phyloP scores from a whole-genome alignment of 2,888 invertebrate genomes.

The Eurytoma adleriae region DNA sequence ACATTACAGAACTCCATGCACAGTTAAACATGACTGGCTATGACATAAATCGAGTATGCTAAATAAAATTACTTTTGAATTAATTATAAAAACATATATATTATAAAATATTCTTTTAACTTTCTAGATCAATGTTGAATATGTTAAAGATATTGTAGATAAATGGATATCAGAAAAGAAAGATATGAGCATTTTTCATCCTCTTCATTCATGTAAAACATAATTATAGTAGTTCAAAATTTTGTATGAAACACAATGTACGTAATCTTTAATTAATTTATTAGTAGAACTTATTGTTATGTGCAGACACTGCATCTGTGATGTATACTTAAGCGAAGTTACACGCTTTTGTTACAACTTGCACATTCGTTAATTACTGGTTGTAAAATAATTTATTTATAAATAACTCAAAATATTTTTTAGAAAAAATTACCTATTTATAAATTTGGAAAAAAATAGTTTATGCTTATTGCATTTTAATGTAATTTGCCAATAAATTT shows the following conservation, averaged over 20 bases:
- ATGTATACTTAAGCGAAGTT: conserved; percentile 34
- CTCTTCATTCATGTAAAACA: conserved; percentile 59
- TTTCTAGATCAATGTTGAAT: conserved; percentile 61
- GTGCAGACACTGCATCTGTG: neutral
- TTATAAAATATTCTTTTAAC: conserved; percentile 6
- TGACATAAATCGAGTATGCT: conserved; percentile 36
- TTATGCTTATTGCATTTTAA: too few relatives aligned
- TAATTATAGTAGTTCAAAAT: conserved; percentile 62
- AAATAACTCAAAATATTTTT: too few relatives aligned
- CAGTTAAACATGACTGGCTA: conserved; percentile 19
- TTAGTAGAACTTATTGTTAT: neutral
- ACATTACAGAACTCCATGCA: conserved; percentile 45
- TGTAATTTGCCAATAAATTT: too few relatives aligned
- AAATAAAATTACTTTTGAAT: neutral
- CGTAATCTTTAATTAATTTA: neutral
- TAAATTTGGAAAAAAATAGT: too few relatives aligned
- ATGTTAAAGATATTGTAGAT: conserved; percentile 60
- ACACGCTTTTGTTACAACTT: conserved; percentile 16
- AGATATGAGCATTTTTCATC: conserved; percentile 64
- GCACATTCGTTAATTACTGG: neutral
- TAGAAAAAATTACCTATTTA: too few relatives aligned
- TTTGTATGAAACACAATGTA: neutral
- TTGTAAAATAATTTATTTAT: neutral
- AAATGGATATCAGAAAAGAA: conserved; percentile 63
- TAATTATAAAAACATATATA: neutral